phyloP scores from a whole-genome alignment of 2,888 invertebrate genomes.

The Hirtodrosophila duncani region DNA sequence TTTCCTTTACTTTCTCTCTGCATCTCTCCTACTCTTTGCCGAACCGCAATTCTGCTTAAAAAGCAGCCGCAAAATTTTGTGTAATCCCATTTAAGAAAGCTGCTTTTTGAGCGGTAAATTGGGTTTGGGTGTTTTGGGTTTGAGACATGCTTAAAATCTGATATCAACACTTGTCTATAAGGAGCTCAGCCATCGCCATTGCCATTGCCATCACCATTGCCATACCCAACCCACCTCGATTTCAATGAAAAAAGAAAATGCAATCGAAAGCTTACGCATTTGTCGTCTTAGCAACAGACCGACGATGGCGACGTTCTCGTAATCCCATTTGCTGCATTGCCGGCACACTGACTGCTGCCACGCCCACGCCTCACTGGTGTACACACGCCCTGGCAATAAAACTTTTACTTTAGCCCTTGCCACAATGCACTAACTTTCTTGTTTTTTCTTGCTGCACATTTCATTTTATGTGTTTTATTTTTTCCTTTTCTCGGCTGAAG shows the following conservation, averaged over 20 bases:
- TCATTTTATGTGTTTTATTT: slow-evolving; percentile 3
- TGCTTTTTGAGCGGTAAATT: slow-evolving; percentile 39
- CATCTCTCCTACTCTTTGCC: background rate
- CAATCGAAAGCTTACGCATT: slow-evolving; percentile 49
- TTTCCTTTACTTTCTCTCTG: background rate
- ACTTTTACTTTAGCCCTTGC: slow-evolving; percentile 23
- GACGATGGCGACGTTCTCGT: slow-evolving; percentile 10
- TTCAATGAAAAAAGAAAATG: slow-evolving; percentile 7
- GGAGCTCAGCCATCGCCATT: slow-evolving; percentile 13
- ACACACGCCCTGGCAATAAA: slow-evolving; percentile 29
- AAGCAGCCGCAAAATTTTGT: slow-evolving; percentile 30
- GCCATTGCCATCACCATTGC: background rate
- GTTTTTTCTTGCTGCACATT: slow-evolving; percentile 8
- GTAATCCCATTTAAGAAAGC: slow-evolving; percentile 62
- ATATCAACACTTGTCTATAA: slow-evolving; percentile 65
- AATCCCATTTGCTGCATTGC: slow-evolving; percentile 29
- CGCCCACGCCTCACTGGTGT: slow-evolving; percentile 17
- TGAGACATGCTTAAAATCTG: slow-evolving; percentile 43
- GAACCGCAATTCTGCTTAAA: slow-evolving; percentile 17
- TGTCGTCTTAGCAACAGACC: slow-evolving; percentile 38
- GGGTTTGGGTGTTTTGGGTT: slow-evolving; percentile 18
- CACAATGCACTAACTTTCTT: slow-evolving; percentile 10
- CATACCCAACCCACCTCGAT: slow-evolving; percentile 1
- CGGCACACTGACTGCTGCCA: too few relatives aligned
- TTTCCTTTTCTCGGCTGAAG: slow-evolving; percentile 1